phyloP scores from a whole-genome alignment of 2,888 invertebrate genomes.

The Nesidiocoris tenuis region DNA sequence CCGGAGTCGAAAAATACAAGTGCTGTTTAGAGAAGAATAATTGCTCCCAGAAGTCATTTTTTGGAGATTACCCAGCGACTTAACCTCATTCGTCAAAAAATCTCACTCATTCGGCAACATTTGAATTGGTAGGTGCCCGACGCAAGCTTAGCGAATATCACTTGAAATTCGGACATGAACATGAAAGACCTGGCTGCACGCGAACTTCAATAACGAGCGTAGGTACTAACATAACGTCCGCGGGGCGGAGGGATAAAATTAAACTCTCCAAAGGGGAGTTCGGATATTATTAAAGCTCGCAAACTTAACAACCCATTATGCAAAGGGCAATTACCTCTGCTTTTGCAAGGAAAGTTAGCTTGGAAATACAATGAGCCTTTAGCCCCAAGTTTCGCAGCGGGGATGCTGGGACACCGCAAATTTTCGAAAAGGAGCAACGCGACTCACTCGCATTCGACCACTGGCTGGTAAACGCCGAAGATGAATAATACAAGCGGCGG shows the following conservation, averaged over 20 bases:
- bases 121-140: too few species aligned
- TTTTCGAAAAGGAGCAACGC: not conserved
- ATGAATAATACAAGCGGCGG: slow-evolving; percentile 17
- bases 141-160: too few species aligned
- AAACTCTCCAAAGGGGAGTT: not conserved
- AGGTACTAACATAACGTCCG: not conserved
- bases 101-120: too few species aligned
- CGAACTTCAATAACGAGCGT: not conserved
- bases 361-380: slow-evolving; percentile 14
- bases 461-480: not conserved
- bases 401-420: not conserved
- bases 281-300: slow-evolving; percentile 12
- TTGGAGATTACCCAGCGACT: too few species aligned
- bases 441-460: not conserved
- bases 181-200: not conserved
- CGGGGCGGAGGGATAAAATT: not conserved
- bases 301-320: slow-evolving; percentile 15
- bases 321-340: slow-evolving; percentile 30
- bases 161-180: not conserved
- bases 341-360: slow-evolving; percentile 4
- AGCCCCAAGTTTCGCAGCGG: not conserved
- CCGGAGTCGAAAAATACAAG: too few species aligned
- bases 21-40: too few species aligned
- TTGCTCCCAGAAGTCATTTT: too few species aligned
- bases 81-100: too few species aligned